Conservation (phyloP, 2,888 invertebrate genomes). For the Anticlea derivata region DNA sequence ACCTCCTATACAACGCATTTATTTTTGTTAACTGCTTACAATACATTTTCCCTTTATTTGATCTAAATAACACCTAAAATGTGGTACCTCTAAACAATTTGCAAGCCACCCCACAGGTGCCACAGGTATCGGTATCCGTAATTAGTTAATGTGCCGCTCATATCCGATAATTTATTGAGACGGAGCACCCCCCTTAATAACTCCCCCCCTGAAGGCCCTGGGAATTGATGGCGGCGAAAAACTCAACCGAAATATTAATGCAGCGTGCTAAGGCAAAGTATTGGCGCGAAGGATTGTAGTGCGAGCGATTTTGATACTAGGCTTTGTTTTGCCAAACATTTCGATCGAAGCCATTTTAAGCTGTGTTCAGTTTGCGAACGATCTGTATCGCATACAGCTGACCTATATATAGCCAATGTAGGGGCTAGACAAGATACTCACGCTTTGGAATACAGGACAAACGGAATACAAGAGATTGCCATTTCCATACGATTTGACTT, state of each 20-base stretch:
- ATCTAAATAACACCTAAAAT: constrained; percentile 14
- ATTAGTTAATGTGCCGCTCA: constrained; percentile 82
- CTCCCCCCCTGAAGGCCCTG: constrained; percentile 53
- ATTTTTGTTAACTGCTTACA: too few species aligned
- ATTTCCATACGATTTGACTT: too few species aligned
- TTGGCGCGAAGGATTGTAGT: constrained; percentile 55
- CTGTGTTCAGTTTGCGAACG: too few species aligned
- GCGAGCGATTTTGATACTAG: constrained; percentile 53
- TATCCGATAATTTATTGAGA: constrained; percentile 83
- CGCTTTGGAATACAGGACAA: too few species aligned
- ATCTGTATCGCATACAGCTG: too few species aligned
- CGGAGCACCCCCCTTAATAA: constrained; percentile 66
- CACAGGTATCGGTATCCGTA: constrained; percentile 74
- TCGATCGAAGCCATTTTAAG: too few species aligned
- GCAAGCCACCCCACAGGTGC: constrained; percentile 24
- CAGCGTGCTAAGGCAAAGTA: constrained; percentile 73
- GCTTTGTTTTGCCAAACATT: too few species aligned
- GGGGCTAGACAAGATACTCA: too few species aligned
- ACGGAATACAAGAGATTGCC: too few species aligned
- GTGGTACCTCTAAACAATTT: constrained; percentile 17
- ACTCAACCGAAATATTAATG: constrained; percentile 83
- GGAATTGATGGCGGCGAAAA: constrained; percentile 81
- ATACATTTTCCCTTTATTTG: background rate
- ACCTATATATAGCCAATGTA: too few species aligned
- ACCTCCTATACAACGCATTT: too few species aligned